These are phyloP conservation scores for Isotomurus palustris DNA, from an alignment of 2,888 invertebrate genomes.

Conservation along the genomic window DNA sequence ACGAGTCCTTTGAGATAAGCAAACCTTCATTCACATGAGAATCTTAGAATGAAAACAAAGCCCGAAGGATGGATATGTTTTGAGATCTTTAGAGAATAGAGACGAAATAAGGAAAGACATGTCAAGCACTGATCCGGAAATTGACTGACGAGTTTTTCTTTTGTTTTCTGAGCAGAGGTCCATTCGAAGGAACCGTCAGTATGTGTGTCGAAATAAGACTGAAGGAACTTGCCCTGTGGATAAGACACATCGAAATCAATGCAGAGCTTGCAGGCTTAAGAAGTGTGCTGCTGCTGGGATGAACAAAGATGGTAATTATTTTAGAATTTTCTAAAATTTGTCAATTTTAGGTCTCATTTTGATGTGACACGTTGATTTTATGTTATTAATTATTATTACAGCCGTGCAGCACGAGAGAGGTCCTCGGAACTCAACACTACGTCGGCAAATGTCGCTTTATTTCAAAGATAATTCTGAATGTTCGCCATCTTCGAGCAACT, in stretches of 20 bases:
- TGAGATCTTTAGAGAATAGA: too few relatives aligned
- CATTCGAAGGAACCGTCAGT: constrained; percentile 89
- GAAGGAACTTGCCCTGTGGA: constrained; percentile 85
- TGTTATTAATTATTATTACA: constrained; percentile 53
- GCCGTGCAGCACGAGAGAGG: constrained; percentile 98
- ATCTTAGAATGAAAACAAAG: too few relatives aligned
- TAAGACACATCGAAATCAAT: constrained; percentile 94
- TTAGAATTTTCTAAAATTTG: not conserved
- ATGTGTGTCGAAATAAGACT: constrained; percentile 87
- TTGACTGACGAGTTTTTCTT: not conserved
- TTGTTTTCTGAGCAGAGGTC: constrained; percentile 79
- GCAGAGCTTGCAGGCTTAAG: constrained; percentile 82
- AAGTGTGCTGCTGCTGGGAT: constrained; percentile 90
- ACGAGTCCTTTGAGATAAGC: too few relatives aligned
- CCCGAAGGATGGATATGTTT: too few relatives aligned
- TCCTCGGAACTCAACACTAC: constrained; percentile 88
- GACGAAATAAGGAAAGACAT: too few relatives aligned
- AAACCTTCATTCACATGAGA: too few relatives aligned
- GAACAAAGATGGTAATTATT: constrained; percentile 82
- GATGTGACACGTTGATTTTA: not conserved
- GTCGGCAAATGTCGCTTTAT: constrained; percentile 83
- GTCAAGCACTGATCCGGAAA: too few relatives aligned
- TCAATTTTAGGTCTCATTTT: not conserved
- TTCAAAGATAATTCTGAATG: constrained; percentile 55
- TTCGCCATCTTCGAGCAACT: constrained; percentile 46